Conservation (phyloP, 2,797 vertebrate species). For the Heteromormyrus szaboi region DNA sequence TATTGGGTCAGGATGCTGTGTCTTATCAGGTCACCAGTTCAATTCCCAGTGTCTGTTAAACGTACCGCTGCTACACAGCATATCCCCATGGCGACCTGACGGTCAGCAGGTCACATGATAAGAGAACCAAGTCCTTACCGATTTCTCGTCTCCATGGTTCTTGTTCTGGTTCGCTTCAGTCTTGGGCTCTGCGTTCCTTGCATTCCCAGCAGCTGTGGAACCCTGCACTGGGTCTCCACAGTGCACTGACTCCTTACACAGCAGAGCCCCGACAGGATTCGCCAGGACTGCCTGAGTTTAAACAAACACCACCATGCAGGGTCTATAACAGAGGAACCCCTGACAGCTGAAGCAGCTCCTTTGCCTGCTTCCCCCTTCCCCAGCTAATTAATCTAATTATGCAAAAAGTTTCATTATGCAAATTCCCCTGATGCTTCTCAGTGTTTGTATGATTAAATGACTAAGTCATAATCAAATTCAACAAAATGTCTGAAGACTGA, state of each 20-base stretch:
- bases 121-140: slow-evolving; percentile 25
- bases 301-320: background rate
- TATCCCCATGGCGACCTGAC: background rate
- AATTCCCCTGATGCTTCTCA: background rate
- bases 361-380: background rate
- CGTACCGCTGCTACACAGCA: background rate
- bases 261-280: slow-evolving; percentile 18
- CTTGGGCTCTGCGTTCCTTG: background rate
- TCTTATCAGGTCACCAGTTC: background rate
- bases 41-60: background rate
- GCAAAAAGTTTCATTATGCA: background rate
- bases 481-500: background rate
- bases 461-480: background rate
- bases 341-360: background rate
- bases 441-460: background rate
- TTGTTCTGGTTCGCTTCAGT: background rate
- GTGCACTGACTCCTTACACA: slow-evolving; percentile 17
- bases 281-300: slow-evolving; percentile 13
- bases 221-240: slow-evolving; percentile 33
- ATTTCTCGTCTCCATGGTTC: background rate
- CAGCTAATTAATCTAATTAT: background rate
- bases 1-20: background rate
- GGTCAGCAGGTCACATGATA: background rate
- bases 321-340: background rate
- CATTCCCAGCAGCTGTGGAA: slow-evolving; percentile 15